Evolutionary conservation across 2,113 vertebrate species (phyloP).

Genomic region (Macrotis lagotis): DNA sequence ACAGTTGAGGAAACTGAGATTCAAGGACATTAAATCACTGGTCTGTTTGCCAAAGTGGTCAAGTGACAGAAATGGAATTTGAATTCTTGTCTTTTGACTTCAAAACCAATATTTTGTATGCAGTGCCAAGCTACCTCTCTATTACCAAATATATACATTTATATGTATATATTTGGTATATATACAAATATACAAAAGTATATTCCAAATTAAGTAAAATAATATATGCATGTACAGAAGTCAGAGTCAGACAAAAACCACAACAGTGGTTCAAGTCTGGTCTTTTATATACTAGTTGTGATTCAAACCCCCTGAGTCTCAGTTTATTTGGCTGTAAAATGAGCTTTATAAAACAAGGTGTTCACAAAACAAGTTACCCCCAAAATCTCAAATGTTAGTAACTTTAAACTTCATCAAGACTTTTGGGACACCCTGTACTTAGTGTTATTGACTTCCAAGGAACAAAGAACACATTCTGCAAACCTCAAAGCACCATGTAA

Average conservation of each 20-base stretch:
- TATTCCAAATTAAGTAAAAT: background rate
- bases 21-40: background rate
- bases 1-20: background rate
- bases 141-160: no score
- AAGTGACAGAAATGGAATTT: background rate
- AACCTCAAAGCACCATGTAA: background rate
- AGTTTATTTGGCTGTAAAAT: background rate
- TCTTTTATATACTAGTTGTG: background rate
- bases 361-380: background rate
- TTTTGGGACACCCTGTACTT: background rate
- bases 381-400: background rate
- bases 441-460: background rate
- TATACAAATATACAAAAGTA: no score
- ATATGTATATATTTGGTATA: no score
- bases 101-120: no score
- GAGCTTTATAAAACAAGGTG: background rate
- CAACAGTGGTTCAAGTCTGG: background rate
- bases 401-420: background rate
- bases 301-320: no score
- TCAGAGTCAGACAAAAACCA: background rate
- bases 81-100: no score
- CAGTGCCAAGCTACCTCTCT: background rate
- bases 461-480: background rate
- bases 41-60: background rate
- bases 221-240: background rate